These are phyloP conservation scores for Euthynnus affinis DNA, from an alignment of 2,797 vertebrate species.

Conservation along the genomic window DNA sequence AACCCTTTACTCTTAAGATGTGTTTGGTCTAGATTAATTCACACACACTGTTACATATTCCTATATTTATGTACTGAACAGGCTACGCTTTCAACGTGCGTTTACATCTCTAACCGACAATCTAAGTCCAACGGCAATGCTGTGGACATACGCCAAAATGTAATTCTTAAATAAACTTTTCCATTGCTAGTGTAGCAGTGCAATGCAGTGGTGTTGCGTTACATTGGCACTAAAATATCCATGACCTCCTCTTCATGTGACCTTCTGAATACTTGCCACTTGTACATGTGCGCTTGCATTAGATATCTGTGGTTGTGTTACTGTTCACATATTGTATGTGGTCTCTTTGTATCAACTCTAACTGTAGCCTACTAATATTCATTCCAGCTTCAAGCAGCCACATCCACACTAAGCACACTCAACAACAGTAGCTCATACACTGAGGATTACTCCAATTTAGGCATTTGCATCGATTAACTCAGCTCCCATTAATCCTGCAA, in stretches of 20 bases:
- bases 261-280: conserved; percentile 14
- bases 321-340: neutral
- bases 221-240: conserved; percentile 62
- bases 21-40: neutral
- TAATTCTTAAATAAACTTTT: conserved; percentile 46
- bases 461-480: conserved; percentile 39
- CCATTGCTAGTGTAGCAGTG: conserved; percentile 20
- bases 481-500: conserved; percentile 34
- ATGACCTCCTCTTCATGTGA: conserved; percentile 48
- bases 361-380: conserved; percentile 21
- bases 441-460: conserved; percentile 43
- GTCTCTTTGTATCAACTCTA: neutral
- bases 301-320: neutral
- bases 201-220: conserved; percentile 47
- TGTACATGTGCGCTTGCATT: conserved; percentile 13
- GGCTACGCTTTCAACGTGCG: neutral
- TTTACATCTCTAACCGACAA: neutral
- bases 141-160: neutral
- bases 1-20: conserved; percentile 7
- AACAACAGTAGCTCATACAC: conserved; percentile 38
- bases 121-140: neutral
- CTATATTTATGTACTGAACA: neutral
- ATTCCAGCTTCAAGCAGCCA: conserved; percentile 1
- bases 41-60: neutral
- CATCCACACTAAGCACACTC: conserved; percentile 21